Conservation (phyloP, 1,140 invertebrate species). For the Pogonomyrmex barbatus region DNA sequence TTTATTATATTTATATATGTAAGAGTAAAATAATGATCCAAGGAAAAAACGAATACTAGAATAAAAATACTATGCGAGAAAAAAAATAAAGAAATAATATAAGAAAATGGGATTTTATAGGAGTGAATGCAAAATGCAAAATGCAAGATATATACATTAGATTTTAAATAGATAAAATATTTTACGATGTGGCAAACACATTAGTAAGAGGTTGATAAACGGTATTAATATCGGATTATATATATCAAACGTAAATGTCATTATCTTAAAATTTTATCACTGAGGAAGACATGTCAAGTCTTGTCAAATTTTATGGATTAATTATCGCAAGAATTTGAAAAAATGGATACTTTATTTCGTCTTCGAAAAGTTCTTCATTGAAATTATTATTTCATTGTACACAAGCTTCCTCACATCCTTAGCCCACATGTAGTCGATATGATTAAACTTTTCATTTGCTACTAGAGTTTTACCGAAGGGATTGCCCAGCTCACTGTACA, state of each 20-base stretch:
- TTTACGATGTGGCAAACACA: not conserved
- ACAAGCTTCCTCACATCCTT: conserved; percentile 87
- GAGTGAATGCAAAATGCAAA: not conserved
- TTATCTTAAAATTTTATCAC: not conserved
- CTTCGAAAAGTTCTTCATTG: not conserved
- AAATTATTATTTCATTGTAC: conserved; percentile 83
- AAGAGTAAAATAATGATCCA: not conserved
- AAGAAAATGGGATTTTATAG: not conserved
- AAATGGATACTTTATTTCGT: not conserved
- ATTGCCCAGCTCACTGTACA: conserved; percentile 85
- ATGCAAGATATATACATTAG: not conserved
- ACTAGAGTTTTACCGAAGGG: conserved; percentile 86
- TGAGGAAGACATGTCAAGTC: not conserved
- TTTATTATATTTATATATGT: conserved; percentile 2
- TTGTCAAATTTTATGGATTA: not conserved
- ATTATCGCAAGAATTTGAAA: not conserved
- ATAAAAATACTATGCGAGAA: not conserved
- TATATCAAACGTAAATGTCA: not conserved
- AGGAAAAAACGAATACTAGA: not conserved
- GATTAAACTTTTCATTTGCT: conserved; percentile 87
- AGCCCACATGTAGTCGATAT: conserved; percentile 90
- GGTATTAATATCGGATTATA: not conserved
- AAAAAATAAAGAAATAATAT: not conserved
- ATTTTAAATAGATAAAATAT: conserved; percentile 17
- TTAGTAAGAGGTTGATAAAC: not conserved